Base-by-base conservation (phyloP, 2,888 invertebrate genomes). In the Mechanitis mazaeus region DNA sequence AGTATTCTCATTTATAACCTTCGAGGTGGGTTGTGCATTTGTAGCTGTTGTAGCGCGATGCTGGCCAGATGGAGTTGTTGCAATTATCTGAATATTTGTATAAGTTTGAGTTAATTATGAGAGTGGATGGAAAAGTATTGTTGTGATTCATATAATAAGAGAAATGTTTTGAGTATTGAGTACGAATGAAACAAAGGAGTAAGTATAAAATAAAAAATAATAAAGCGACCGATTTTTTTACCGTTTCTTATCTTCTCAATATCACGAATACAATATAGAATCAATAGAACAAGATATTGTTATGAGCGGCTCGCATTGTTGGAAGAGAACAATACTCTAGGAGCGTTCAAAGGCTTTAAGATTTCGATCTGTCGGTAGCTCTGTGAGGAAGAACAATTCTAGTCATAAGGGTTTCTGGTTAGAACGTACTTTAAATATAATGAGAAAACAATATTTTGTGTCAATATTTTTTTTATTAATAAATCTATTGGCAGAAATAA, bases 281-380 rank as follows among this genome's bases (percentile, higher is more conserved):
- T 68, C 65, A 68, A 69, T 71, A 66, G 62, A 66, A 65, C 67
- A 62, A 68, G 66, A 67, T 65, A 66, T 64, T 66, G 67, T 69
- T 65, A 64, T 66, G 56, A 67, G 61, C 59, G 64, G 64, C 56
- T 60, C 61, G 64, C 63, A 69, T 69, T 67, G 70, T 69, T 67
- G 56, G 63, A 58, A 50, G 60, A 67, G 63, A 64, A 67, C 69
- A 70, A 68, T 69, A 67, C 56, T 31, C 54, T 54, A 58, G 59
- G 65, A 68, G 68, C 66, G 67, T 68, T 66, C 69, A 54, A 63
- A 62, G 62, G 59, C 64, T 64, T 54, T 63, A 64, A 56, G 62
- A 67, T 66, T 65, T 65, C 61, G 64, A 68, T 60, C 67, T 58
- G 59, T 42, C 64, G 67, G 65, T 68, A 64, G 63, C 60, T 67